Percentiles rank a stretch among this genome's conserved stretches.
phyloP scores from a whole-genome alignment of 2,888 invertebrate species.

The Ichneumoninae sp. region DNA sequence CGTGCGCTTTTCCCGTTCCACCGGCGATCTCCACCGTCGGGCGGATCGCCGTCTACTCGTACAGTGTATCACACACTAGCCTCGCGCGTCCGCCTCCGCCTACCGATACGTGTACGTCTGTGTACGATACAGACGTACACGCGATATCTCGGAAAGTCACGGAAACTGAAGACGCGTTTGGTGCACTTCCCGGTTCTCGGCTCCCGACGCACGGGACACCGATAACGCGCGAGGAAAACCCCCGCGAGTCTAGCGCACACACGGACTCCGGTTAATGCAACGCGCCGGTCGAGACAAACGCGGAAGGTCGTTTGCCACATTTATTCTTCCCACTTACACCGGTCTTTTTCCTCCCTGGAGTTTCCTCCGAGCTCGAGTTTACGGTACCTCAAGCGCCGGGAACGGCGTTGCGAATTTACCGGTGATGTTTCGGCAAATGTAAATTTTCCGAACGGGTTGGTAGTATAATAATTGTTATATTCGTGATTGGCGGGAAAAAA shows the following conservation, averaged over 20 bases:
- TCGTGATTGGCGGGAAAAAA: too few species aligned
- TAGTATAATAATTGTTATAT: too few species aligned
- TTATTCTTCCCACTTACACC: constrained; percentile 7
- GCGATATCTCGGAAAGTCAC: constrained; percentile 31
- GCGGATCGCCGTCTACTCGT: constrained; percentile 32
- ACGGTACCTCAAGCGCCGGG: not conserved
- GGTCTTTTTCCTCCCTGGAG: not conserved
- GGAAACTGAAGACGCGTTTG: constrained; percentile 32
- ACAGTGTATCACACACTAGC: not conserved
- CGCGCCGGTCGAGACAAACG: constrained; percentile 26
- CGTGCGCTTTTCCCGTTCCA: constrained; percentile 9
- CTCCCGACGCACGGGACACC: constrained; percentile 30
- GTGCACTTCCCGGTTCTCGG: not conserved
- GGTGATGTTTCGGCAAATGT: not conserved
- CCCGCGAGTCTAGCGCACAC: not conserved
- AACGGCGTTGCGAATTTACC: not conserved
- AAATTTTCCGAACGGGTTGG: too few species aligned
- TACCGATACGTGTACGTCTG: not conserved
- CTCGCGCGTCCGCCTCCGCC: not conserved
- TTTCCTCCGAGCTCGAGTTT: not conserved
- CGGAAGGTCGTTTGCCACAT: constrained; percentile 29
- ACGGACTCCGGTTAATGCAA: constrained; percentile 10
- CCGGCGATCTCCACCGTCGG: not conserved
- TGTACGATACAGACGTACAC: not conserved
- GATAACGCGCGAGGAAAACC: constrained; percentile 33